Evolutionary conservation across 2,888 invertebrate genomes (phyloP).

Genomic region (Therioaphis trifolii): DNA sequence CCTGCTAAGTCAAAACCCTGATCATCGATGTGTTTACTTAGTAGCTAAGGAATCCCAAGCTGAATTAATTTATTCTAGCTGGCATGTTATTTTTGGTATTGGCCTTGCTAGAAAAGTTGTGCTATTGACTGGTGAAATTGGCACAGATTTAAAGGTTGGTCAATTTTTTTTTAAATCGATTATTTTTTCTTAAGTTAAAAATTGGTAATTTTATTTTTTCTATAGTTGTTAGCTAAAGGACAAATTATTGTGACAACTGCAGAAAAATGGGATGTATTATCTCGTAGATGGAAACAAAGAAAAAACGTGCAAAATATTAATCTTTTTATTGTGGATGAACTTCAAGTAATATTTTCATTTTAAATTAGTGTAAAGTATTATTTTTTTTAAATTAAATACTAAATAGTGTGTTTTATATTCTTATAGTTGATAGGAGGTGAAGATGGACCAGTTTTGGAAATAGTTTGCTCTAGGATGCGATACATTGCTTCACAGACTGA

Average conservation of each 20-base stretch:
- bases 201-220: slow-evolving; percentile 39
- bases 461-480: slow-evolving; percentile 89
- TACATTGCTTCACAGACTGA: slow-evolving; percentile 97
- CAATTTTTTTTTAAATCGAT: slow-evolving; percentile 67
- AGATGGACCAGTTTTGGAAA: slow-evolving; percentile 93
- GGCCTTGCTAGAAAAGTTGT: slow-evolving; percentile 87
- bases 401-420: slow-evolving; percentile 4
- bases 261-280: slow-evolving; percentile 98
- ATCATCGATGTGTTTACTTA: slow-evolving; percentile 92
- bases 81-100: slow-evolving; percentile 89
- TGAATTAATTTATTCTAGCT: slow-evolving; percentile 88
- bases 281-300: slow-evolving; percentile 97
- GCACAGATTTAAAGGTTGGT: slow-evolving; percentile 89
- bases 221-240: slow-evolving; percentile 84
- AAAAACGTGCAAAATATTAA: slow-evolving; percentile 98
- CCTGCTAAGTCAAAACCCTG: slow-evolving; percentile 79
- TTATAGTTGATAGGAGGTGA: slow-evolving; percentile 81
- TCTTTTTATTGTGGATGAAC: slow-evolving; percentile 95
- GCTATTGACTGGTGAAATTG: slow-evolving; percentile 94
- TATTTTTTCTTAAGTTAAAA: too few species aligned
- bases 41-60: slow-evolving; percentile 93
- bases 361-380: too few species aligned
- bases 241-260: slow-evolving; percentile 97
- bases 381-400: not conserved
- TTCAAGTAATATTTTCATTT: slow-evolving; percentile 75